Base-by-base conservation (phyloP, 2,888 invertebrate genomes). In the Belgica antarctica region DNA sequence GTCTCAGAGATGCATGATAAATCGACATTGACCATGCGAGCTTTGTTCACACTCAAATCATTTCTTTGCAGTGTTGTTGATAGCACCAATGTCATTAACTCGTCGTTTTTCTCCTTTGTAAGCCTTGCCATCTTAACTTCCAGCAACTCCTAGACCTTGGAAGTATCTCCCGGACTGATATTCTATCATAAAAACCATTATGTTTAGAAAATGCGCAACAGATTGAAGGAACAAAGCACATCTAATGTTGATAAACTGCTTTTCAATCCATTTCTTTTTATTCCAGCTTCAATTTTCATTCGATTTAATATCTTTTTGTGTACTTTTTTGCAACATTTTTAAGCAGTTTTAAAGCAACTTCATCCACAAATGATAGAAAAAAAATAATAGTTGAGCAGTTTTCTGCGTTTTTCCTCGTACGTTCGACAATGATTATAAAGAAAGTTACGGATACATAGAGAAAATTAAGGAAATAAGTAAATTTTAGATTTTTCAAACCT, bases 251-350 rank as follows among this genome's bases (percentile, higher is more conserved):
- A 52, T 52, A 52, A 31, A 52, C 41, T 41, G 22, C 52, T 52
- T 7, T 52, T n/a, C n/a, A n/a, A n/a, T n/a, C n/a, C n/a, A 7
- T 3, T 52, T 52, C 52, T 7, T 52, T 52, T 52, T 52, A 52
- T 52, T 52, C 52, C 12, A 52, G 52, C 52, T n/a, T n/a, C n/a
- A n/a, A 52, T 52, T 52, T 52, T 17, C 52, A 8, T 52, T 52
- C 52, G 22, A 52, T 52, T 52, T 22, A 52, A 31, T 52, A n/a
- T 31, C 34, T 31, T 31, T 12, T 31, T 5, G 34, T 31, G 34
- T 52, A 52, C 17, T 7, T 22, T 7, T 52, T 17, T 52, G 12
- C n/a, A 52, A 52, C 52, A 52, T 22, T 52, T 52, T 31, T 52
- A 52, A 52, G 52, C 52, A 52, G 17, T 52, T 41, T 19, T 52